Evolutionary conservation across 2,797 vertebrate genomes (phyloP).

Genomic region (Myoxocephalus aenaeus): DNA sequence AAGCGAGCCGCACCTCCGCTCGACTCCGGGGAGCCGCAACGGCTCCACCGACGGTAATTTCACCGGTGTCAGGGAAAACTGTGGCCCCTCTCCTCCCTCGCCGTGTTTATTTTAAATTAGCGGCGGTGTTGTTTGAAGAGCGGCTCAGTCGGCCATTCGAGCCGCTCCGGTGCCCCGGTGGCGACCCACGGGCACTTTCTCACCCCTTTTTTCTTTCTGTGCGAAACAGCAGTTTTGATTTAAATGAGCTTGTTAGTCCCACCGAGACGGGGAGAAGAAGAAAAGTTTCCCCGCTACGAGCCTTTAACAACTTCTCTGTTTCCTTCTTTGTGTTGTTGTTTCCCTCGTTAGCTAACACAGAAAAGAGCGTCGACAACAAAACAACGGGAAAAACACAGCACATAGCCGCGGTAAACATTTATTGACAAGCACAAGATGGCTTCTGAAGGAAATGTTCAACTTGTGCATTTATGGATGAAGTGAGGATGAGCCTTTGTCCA

Average conservation of each 20-base stretch:
- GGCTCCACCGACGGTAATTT: constrained; percentile 43
- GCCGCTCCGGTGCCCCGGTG: constrained; percentile 25
- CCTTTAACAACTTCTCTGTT: constrained; percentile 12
- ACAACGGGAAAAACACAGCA: constrained; percentile 5
- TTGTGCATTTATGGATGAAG: neutral
- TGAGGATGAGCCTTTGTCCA: neutral
- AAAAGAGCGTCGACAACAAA: constrained; percentile 28
- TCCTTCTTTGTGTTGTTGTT: constrained; percentile 16
- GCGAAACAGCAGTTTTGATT: constrained; percentile 45
- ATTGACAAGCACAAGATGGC: constrained; percentile 3
- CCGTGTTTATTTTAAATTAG: constrained; percentile 68
- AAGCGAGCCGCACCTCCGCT: constrained; percentile 43
- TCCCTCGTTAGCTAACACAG: constrained; percentile 57
- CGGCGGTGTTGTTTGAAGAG: constrained; percentile 39
- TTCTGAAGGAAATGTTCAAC: constrained; percentile 8
- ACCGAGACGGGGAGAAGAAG: neutral
- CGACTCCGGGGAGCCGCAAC: constrained; percentile 9
- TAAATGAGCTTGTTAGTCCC: constrained; percentile 61
- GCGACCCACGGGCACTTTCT: constrained; percentile 38
- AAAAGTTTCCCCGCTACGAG: constrained; percentile 24
- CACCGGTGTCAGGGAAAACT: constrained; percentile 49
- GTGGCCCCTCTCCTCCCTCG: constrained; percentile 36
- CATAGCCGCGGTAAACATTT: neutral
- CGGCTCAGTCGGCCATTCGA: constrained; percentile 30
- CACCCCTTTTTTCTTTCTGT: neutral